Base-by-base conservation (phyloP, 2,888 invertebrate genomes). In the Drosophila lacicola region DNA sequence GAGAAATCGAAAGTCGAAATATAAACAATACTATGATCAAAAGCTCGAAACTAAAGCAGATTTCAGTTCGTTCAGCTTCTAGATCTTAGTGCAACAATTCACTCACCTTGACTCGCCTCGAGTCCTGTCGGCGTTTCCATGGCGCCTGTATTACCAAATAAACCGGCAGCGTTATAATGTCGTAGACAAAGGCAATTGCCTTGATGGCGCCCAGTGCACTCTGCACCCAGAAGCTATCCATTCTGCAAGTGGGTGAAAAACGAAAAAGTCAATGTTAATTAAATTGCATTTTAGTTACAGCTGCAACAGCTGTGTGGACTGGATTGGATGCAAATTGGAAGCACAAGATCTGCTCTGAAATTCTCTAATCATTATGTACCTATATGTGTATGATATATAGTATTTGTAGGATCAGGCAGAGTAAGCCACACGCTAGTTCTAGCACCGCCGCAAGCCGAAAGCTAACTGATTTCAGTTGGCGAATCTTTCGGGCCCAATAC, bases 131-230 rank as follows among this genome's bases (percentile, higher is more conserved):
- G 90, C 95, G 95, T 92, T 95, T 95, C 98, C 98, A 98, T 69
- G 98, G 98, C 90, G 96, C 94, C 93, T 98, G 98, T 77, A 97
- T 93, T 74, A 98, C 93, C 88, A 97, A 95, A 93, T 98, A 98
- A 33, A 98, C 95, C 70, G 98, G 97, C 93, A 97, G 96, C 70
- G 98, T 97, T 90, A 98, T 93, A 89, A 98, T 94, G 92, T 98
- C 98, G 93, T 96, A 98, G 78, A 98, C 94, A 91, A 97, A 95
- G 83, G 96, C 95, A 82, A 97, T 93, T 55, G 96, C 95, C 92
- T 96, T 96, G 90, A 97, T 95, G 82, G 96, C 95, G 82, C 95
- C 95, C 89, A 97, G 94, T 89, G 96, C 96, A 90, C 95, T 94
- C 90, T 95, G 94, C 90, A 95, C 94, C 95, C 94, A 95, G 93